phyloP scores from a whole-genome alignment of 2,113 vertebrate genomes.

The Eira barbara region DNA sequence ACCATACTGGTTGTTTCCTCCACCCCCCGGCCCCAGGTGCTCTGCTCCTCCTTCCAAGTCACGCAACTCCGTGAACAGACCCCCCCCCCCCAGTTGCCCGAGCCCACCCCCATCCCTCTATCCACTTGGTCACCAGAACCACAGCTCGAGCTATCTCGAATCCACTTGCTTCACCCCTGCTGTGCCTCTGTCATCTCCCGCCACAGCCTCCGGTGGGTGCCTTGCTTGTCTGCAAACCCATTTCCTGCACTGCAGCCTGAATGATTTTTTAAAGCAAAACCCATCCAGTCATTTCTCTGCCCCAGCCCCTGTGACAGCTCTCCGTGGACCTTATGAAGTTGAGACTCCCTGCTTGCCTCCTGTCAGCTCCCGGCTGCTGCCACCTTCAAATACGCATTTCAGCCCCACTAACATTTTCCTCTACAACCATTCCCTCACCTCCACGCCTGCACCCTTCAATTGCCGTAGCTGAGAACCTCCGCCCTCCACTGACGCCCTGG shows the following conservation, averaged over 20 bases:
- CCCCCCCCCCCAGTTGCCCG: not conserved
- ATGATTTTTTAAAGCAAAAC: not conserved
- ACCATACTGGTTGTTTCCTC: accelerated
- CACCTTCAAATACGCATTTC: accelerated
- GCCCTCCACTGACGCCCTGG: not conserved
- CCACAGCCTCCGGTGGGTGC: not conserved
- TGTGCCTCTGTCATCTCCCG: not conserved
- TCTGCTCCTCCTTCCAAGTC: not conserved
- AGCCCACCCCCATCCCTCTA: not conserved
- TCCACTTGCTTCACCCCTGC: too few relatives aligned
- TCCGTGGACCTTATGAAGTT: not conserved
- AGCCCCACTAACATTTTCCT: not conserved
- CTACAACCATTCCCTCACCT: not conserved
- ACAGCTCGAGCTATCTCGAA: not conserved
- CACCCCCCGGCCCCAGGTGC: accelerated
- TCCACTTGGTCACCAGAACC: not conserved
- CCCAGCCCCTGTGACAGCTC: not conserved
- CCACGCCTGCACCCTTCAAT: not conserved
- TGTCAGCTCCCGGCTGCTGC: too few relatives aligned
- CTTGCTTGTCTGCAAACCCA: not conserved
- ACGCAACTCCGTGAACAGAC: not conserved
- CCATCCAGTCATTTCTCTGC: not conserved
- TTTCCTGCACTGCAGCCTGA: not conserved
- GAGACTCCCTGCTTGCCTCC: not conserved
- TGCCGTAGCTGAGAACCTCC: not conserved